Base-by-base conservation (phyloP, 2,797 vertebrate species). In the Trachurus trachurus region DNA sequence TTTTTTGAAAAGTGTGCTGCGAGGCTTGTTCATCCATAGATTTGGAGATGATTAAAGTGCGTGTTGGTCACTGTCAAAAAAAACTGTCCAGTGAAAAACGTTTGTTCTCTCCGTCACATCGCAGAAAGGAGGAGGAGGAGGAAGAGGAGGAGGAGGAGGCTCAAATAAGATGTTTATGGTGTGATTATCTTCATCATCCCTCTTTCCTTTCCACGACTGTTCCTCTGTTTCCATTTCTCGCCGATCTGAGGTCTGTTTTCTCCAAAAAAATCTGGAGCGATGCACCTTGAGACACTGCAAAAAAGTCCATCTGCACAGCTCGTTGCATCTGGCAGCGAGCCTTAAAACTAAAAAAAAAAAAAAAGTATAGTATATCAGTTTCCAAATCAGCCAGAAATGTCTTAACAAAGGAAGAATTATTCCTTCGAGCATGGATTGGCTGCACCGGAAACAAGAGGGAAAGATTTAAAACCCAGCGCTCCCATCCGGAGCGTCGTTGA, bases 21-120 rank as follows among this genome's bases (percentile, higher is more conserved):
- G 85, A 94, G 94, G 92, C 95, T 95, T 92, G 85, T 93, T 95
- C 95, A 91, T 96, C 95, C 92, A 92, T 87, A 83, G 87, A 91
- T 88, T 86, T 80, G 89, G 86, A 96, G 95, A 95, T 87, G 84
- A 95, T 92, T 97, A 97, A 97, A 97, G 96, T 96, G 97, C 96
- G 89, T 93, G 78, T 82, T 40, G 88, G 92, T 94, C 92, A 94
- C 93, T 94, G 90, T 88, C 85, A 94, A 90, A 88, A 88, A 88
- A 86, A 26, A 26, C 26, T 80, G 95, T 96, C 95, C 95, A 95
- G 94, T 92, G 91, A 92, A 93, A 94, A 94, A 91, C 69, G 75
- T 89, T 56, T 85, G 62, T 85, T 90, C 82, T 74, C 87, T 94
- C 78, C 26, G 56, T 90, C 88, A 91, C 89, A 88, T 92, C 93